Evolutionary conservation across 1,140 invertebrate genomes (phyloP), one percentile per base, ranked within the genome.

Genomic region (Cepaea nemoralis): DNA sequence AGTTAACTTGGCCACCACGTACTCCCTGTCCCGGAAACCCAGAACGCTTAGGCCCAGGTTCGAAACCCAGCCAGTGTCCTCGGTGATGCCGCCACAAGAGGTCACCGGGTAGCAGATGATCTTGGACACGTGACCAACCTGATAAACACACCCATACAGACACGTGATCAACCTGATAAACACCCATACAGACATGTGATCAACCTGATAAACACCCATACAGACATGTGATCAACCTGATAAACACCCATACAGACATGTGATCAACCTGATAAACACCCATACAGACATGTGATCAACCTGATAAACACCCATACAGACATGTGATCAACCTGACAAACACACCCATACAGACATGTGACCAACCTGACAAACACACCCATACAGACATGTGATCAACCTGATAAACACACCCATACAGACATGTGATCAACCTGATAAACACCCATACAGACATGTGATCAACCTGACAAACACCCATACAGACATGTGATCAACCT

Each of bases 201-300:
- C n/a, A 40, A 24, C 16, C 35, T n/a, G 24, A 45, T 42, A 76
- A 33, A 45, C 45, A 50, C 8, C 40, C 22, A 16, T 27, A 39
- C 73, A 42, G 6, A n/a, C 73, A 48, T 45, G 35, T 50, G 33
- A 33, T 24, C 35, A 48, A 33, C 40, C 73, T 16, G 22, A 76
- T 42, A 42, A 27, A 76, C 73, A 45, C 33, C n/a, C 39, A 45
- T 19, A 76, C 40, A 42, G 22, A 42, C 73, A 40, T 31, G n/a
- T 31, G 48, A n/a, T n/a, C 10, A 76, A 33, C 16, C 35, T 45
- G 24, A 76, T 42, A 45, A 40, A 76, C 73, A 76, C 10, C 40
- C 73, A 42, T 40, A 76, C 73, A 42, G 3, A 24, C 73, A 45
- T 42, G 48, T 19, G n/a, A 76, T n/a, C n/a, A n/a, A n/a, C n/a